Evolutionary conservation across 2,113 vertebrate species (phyloP), one percentile per base, ranked within the genome.

Genomic region (Cheilinus undulatus): DNA sequence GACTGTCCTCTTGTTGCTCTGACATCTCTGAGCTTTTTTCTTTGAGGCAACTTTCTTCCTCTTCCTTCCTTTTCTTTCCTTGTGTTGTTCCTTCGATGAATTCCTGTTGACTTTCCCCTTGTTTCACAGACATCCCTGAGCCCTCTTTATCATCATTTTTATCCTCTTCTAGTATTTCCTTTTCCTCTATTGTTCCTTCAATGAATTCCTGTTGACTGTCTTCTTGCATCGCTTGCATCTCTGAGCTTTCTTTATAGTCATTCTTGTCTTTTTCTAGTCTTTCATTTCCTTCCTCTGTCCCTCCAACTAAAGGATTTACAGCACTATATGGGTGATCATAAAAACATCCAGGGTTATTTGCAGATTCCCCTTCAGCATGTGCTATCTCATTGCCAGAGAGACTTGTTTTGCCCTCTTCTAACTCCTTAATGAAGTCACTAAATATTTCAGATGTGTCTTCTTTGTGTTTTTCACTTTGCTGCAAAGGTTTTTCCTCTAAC

Each of bases 21-120:
- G 3, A 23, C 11, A 27, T 15, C 30, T 65, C 54, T 17, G 30
- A 32, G 15, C 57, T 38, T 38, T 20, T n/a, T n/a, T n/a, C 20
- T 19, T 38, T 34, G 15, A 49, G 28, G 0, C 30, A 48, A 7
- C 13, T 22, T 43, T 68, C 51, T 23, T 45, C 60, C 36, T 0
- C 54, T 24, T 68, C 61, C 40, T 64, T 50, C 40, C 49, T 22
- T 58, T 64, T 7, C 11, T 30, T 38, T 68, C 24, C 48, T 8
- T 68, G 51, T 19, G 9, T 14, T 22, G 11, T 59, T 6, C 10
- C 43, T n/a, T 57, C 24, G 7, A 20, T 30, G 14, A 10, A 9
- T 19, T 57, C 52, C 36, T 69, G 43, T 28, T 34, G 27, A 53
- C 19, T 19, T 0, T 65, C 38, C 26, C 38, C 61, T 48, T 26